A percentile compares a stretch with the other conserved stretches of the same genome.
Conservation (phyloP, 2,888 invertebrate genomes). For the Julus scandinavius region DNA sequence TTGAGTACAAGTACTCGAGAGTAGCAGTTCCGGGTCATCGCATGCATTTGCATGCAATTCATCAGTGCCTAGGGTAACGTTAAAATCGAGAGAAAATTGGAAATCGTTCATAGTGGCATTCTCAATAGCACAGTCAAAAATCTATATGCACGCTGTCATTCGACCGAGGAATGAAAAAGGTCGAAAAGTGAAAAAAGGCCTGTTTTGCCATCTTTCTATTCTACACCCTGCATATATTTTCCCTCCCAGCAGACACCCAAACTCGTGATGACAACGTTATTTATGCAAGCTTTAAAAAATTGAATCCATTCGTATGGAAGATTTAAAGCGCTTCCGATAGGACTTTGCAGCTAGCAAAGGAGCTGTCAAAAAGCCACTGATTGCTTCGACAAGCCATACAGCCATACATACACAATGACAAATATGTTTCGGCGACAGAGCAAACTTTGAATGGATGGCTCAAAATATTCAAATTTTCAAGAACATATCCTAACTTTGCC, state of each 20-base stretch:
- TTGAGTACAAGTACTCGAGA: not conserved
- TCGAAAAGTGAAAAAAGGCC: not conserved
- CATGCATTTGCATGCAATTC: not conserved
- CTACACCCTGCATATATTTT: constrained; percentile 3
- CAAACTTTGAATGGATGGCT: constrained; percentile 26
- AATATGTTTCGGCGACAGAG: not conserved
- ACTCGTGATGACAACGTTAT: constrained; percentile 39
- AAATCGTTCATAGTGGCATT: constrained; percentile 10
- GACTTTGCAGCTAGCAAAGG: constrained; percentile 29
- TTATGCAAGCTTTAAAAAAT: constrained; percentile 42
- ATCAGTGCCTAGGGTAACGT: constrained; percentile 27
- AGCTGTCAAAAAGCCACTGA: constrained; percentile 42
- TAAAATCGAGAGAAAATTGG: constrained; percentile 6
- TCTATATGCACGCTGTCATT: constrained; percentile 35
- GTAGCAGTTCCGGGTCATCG: not conserved
- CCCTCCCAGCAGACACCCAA: constrained; percentile 34
- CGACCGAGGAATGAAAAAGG: constrained; percentile 12
- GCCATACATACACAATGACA: constrained; percentile 25
- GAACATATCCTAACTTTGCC: constrained; percentile 4
- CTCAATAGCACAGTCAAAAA: constrained; percentile 33
- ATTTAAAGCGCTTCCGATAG: constrained; percentile 42
- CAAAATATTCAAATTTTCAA: constrained; percentile 31
- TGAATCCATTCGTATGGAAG: constrained; percentile 39
- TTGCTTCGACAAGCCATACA: constrained; percentile 14
- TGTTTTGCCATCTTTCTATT: constrained; percentile 21